Evolutionary conservation across 2,888 invertebrate genomes (phyloP).

Genomic region (Andrena marginata): DNA sequence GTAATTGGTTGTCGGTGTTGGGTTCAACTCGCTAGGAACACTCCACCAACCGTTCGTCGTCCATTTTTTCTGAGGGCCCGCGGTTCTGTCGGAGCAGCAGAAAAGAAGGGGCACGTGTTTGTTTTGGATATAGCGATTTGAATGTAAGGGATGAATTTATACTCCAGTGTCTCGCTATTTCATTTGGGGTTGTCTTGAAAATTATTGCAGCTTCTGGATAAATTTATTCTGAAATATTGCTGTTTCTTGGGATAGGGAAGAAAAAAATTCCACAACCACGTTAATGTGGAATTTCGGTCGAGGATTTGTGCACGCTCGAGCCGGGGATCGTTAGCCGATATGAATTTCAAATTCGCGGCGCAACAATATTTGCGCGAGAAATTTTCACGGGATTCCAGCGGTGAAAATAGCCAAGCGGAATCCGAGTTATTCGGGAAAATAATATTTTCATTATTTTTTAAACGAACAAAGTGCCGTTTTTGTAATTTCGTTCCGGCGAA

Average conservation of each 20-base stretch:
- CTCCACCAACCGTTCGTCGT: too few relatives aligned
- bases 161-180: too few relatives aligned
- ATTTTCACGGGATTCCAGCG: slow-evolving; percentile 2
- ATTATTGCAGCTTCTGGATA: too few relatives aligned
- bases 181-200: too few relatives aligned
- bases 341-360: slow-evolving; percentile 4
- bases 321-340: background rate
- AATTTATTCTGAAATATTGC: too few relatives aligned
- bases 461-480: slow-evolving; percentile 11
- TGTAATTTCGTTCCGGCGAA: slow-evolving; percentile 23
- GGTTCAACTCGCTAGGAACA: background rate
- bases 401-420: slow-evolving; percentile 14
- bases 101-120: background rate
- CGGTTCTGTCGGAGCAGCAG: background rate
- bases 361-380: slow-evolving; percentile 14
- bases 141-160: background rate
- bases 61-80: background rate
- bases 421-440: slow-evolving; percentile 22
- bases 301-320: background rate
- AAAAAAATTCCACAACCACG: background rate
- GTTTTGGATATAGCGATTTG: background rate
- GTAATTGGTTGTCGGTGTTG: slow-evolving; percentile 30
- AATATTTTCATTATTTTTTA: slow-evolving; percentile 46
- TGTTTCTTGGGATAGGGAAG: too few relatives aligned
- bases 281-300: slow-evolving; percentile 1